phyloP scores from a whole-genome alignment of 1,140 invertebrate species.

The Vanessa atalanta region DNA sequence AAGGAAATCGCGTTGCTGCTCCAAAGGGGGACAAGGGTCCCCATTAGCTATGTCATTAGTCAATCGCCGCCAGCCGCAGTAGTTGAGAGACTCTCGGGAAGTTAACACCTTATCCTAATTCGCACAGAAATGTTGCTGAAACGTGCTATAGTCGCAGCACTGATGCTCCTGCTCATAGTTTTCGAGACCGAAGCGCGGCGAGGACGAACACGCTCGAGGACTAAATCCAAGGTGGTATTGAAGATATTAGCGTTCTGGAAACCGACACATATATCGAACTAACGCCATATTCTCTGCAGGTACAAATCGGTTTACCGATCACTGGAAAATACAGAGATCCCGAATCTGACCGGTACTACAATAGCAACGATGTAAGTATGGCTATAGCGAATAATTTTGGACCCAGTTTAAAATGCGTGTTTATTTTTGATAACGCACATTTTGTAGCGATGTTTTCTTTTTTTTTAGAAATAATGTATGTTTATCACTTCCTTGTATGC shows the following conservation, averaged over 20 bases:
- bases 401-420: background rate
- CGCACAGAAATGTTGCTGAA: conserved; percentile 55
- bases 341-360: conserved; percentile 93
- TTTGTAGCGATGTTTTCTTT: too few species aligned
- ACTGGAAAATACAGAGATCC: conserved; percentile 93
- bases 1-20: conserved; percentile 57
- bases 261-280: background rate
- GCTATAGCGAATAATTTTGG: conserved; percentile 9
- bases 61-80: conserved; percentile 59
- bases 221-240: conserved; percentile 83
- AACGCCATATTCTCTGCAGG: conserved; percentile 60
- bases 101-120: conserved; percentile 32
- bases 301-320: conserved; percentile 91
- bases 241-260: background rate
- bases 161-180: conserved; percentile 43
- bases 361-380: conserved; percentile 90
- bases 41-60: conserved; percentile 64
- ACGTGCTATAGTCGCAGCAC: conserved; percentile 21
- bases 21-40: conserved; percentile 66
- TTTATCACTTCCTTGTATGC: background rate
- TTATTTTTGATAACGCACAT: background rate
- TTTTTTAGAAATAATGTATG: background rate
- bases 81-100: conserved; percentile 45
- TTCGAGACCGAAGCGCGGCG: conserved; percentile 77
- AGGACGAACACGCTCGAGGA: conserved; percentile 84